Percentiles rank a stretch among this genome's conserved stretches.
Evolutionary conservation across 1,140 invertebrate genomes (phyloP).

Genomic region (Belonocnema kinseyi): DNA sequence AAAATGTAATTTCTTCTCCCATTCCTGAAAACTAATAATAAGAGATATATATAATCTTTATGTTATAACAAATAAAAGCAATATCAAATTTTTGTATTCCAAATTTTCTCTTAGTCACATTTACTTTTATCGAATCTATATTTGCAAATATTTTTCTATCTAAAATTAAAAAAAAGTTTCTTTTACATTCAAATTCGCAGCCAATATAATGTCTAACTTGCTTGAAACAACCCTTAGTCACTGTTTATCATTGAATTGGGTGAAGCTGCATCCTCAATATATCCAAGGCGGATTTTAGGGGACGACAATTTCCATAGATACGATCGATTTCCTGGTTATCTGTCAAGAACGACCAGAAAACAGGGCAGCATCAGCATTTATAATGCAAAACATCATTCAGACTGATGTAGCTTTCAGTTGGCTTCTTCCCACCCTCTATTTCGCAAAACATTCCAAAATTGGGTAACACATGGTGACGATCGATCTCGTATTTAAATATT

Average conservation of each 20-base stretch:
- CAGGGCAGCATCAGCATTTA: slow-evolving; percentile 39
- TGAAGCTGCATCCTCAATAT: not conserved
- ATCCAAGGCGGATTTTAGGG: slow-evolving; percentile 48
- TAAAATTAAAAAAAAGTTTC: no score
- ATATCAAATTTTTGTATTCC: no score
- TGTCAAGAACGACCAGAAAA: slow-evolving; percentile 19
- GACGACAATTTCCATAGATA: slow-evolving; percentile 55
- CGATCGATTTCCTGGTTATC: slow-evolving; percentile 47
- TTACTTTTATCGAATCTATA: no score
- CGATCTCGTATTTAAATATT: slow-evolving; percentile 51
- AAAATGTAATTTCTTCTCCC: no score
- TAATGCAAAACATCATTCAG: slow-evolving; percentile 39
- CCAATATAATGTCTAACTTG: no score
- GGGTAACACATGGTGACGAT: slow-evolving; percentile 46
- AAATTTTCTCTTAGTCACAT: no score
- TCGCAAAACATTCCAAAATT: slow-evolving; percentile 46
- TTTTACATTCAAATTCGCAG: no score
- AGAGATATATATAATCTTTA: no score
- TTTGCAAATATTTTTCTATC: no score
- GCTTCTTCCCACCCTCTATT: not conserved
- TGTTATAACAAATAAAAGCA: no score
- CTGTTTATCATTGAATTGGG: not conserved
- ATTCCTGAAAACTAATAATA: no score
- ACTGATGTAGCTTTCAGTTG: slow-evolving; percentile 16
- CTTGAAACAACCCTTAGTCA: no score